phyloP scores from a whole-genome alignment of 2,888 invertebrate species.

The Tinea trinotella region DNA sequence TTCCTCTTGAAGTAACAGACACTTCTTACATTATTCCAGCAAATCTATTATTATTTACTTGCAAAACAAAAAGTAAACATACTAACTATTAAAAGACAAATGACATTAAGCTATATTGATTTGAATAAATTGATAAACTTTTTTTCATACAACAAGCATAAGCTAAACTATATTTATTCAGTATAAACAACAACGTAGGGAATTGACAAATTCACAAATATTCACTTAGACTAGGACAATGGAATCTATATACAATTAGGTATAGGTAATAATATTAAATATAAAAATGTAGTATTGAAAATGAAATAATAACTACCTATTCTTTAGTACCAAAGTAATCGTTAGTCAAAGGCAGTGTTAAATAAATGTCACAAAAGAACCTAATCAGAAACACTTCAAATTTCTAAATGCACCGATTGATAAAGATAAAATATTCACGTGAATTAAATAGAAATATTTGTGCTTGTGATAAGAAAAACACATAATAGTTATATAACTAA shows the following conservation, averaged over 20 bases:
- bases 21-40: not conserved
- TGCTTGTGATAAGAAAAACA: not conserved
- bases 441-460: not conserved
- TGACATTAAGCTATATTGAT: not conserved
- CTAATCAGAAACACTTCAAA: not conserved
- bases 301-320: not conserved
- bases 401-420: too few species aligned
- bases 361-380: conserved; percentile 1
- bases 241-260: not conserved
- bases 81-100: too few species aligned
- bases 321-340: not conserved
- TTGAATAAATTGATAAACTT: not conserved
- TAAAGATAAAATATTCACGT: too few species aligned
- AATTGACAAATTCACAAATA: conserved; percentile 63
- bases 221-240: not conserved
- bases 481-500: not conserved
- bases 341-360: conserved; percentile 1
- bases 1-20: not conserved
- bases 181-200: conserved; percentile 24
- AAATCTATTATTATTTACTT: not conserved
- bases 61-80: too few species aligned
- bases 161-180: not conserved
- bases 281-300: not conserved
- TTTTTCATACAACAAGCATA: not conserved
- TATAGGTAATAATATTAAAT: not conserved